Evolutionary conservation across 2,113 vertebrate genomes (phyloP).

Genomic region (Ellobius talpinus): DNA sequence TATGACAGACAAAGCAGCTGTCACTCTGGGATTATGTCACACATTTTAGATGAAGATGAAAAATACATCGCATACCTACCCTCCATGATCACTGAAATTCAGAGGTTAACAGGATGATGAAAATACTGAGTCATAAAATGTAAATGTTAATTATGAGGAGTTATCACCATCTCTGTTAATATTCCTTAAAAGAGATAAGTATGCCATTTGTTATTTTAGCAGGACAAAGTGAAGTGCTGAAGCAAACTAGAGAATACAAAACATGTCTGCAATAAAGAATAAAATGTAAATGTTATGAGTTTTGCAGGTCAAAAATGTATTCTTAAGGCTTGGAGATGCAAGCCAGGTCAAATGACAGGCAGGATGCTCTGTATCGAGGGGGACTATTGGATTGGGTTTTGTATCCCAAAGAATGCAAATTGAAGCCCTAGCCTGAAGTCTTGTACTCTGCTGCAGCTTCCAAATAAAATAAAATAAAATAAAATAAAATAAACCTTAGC

Average conservation of each 20-base stretch:
- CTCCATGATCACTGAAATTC: not conserved
- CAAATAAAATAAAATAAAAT: too few relatives aligned
- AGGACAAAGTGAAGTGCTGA: not conserved
- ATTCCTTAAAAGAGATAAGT: not conserved
- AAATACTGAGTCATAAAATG: not conserved
- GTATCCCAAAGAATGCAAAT: not conserved
- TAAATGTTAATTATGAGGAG: not conserved
- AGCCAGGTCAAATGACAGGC: too few relatives aligned
- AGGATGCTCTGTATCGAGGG: too few relatives aligned
- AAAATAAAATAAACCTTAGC: not conserved
- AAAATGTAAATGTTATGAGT: not conserved
- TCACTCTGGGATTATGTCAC: not conserved
- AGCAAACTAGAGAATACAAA: not conserved
- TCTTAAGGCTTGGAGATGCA: not conserved
- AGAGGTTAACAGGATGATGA: not conserved
- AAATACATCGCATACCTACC: not conserved
- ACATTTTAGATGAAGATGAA: not conserved
- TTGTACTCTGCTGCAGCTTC: not conserved
- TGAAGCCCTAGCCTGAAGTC: not conserved
- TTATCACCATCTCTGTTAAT: not conserved
- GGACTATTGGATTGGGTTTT: not conserved
- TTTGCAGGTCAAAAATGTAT: not conserved
- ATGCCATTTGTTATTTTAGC: not conserved
- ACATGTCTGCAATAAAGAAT: not conserved
- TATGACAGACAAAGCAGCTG: not conserved